phyloP scores from a whole-genome alignment of 2,113 vertebrate genomes.

The Loxodonta africana region DNA sequence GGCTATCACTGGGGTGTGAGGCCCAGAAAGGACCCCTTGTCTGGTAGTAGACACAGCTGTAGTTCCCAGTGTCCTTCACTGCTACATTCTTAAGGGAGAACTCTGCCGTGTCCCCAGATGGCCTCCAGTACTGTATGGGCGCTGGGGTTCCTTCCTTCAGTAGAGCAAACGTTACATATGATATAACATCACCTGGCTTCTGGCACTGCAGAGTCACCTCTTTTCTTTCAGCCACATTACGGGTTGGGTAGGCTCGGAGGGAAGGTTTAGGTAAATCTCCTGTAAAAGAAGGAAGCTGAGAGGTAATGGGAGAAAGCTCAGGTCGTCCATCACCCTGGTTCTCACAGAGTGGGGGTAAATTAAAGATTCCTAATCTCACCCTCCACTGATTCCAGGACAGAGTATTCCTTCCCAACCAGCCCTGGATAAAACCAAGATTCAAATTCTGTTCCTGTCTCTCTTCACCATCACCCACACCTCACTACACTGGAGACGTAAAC shows the following conservation, averaged over 20 bases:
- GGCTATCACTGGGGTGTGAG: neutral
- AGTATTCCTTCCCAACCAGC: neutral
- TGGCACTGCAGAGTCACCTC: neutral
- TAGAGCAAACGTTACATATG: fast-evolving
- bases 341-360: neutral
- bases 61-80: neutral
- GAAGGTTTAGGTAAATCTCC: neutral
- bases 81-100: neutral
- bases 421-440: neutral
- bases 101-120: too few relatives aligned
- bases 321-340: neutral
- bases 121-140: neutral
- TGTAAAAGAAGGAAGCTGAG: neutral
- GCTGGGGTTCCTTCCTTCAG: neutral
- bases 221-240: neutral
- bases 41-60: constrained; percentile 50
- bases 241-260: neutral
- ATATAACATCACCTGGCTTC: neutral
- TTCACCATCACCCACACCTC: neutral
- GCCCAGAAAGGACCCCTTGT: neutral
- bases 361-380: too few relatives aligned
- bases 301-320: neutral
- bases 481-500: neutral
- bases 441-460: neutral
- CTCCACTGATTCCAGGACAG: neutral